Base-by-base conservation (phyloP, 2,113 vertebrate species). In the Barbus barbus region DNA sequence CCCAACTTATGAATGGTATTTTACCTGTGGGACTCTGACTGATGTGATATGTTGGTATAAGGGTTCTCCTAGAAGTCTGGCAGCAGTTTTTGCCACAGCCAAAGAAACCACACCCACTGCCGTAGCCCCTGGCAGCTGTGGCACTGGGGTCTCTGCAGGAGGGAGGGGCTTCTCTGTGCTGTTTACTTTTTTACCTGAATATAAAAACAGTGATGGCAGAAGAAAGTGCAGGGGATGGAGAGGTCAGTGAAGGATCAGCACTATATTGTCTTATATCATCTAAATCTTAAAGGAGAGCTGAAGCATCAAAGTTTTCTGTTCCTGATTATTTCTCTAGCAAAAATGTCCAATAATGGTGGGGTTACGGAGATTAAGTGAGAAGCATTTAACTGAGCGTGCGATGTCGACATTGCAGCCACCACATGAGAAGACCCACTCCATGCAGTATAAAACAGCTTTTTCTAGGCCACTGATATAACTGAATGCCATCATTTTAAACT, bases 61-160 rank as follows among this genome's bases (percentile, higher is more conserved):
- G 0, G 95, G 94, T 1, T 83, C n/a, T 4, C 0, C 53, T 71
- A 60, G 74, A 65, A 96, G 31, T 0, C 26, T 58, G 0, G 96
- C 95, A 1, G 91, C 95, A 58, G 95, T 81, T 90, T 94, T 97
- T 67, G 96, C 95, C n/a, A 96, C 46, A 33, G 95, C 96, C 18
- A 98, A 92, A 0, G 97, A 99, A n/a, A 95, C 44, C 0, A 93
- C 94, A 2, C 95, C 96, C 0, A 98, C 90, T 58, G 96, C 96
- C 84, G 92, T 82, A 87, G 96, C 95, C 18, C 97, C 97, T 0
- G 82, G 60, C 9, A 96, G 81, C 31, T 92, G 79, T 0, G 90
- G 61, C 2, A 95, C 95, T 0, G 9, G 4, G 0, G 94, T 92
- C 2, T 96, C 95, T 14, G 91, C 86, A 9, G 95, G 92, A 0